Conservation (phyloP, 2,113 vertebrate genomes). For the Clarias gariepinus region DNA sequence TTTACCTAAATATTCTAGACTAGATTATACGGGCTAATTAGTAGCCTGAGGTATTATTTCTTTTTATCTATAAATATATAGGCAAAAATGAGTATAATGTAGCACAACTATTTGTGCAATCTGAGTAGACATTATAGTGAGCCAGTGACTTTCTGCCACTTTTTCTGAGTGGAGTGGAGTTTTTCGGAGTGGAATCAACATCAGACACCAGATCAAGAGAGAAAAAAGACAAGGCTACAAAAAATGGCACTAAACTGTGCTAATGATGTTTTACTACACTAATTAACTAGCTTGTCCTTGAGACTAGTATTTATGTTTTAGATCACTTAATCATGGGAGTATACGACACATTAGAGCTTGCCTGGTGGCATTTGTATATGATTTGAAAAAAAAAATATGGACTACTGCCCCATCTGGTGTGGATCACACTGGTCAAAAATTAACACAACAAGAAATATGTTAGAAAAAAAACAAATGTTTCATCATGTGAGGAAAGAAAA, state of each 20-base stretch:
- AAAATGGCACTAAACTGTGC: background rate
- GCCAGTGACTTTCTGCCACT: background rate
- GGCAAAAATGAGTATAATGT: background rate
- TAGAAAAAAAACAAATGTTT: background rate
- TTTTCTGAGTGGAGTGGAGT: no score
- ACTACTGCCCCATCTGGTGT: background rate
- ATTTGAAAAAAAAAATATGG: no score
- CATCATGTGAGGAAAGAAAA: background rate
- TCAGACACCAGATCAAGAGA: background rate
- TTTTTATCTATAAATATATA: no score
- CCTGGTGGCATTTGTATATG: background rate
- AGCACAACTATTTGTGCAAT: background rate
- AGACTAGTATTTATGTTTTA: background rate
- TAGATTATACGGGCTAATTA: no score
- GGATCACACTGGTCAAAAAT: background rate
- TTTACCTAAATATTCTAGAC: background rate
- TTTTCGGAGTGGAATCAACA: background rate
- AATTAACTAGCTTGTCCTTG: background rate
- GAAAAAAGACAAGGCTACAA: background rate
- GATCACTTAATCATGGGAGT: background rate
- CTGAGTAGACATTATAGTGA: background rate
- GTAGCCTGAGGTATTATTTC: no score
- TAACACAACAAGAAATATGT: background rate
- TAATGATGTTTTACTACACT: background rate
- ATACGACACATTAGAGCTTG: background rate